Evolutionary conservation across 2,888 invertebrate genomes (phyloP), one percentile per base, ranked within the genome.

Genomic region (Limulus polyphemus): DNA sequence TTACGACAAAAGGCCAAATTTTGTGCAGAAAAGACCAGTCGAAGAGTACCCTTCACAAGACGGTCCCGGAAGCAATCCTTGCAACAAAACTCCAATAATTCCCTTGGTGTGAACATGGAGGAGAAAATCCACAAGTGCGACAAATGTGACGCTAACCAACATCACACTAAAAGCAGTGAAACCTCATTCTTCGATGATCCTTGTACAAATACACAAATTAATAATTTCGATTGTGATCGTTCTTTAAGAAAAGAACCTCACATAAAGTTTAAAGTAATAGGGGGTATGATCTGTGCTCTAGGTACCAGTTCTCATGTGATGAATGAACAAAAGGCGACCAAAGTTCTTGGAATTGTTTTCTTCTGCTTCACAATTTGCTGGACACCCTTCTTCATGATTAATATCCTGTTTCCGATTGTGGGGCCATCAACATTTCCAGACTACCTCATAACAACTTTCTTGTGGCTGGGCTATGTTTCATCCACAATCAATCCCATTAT

Each of bases 401-500:
- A 94, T 74, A 81, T 94, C 74, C 79, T 92, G 68, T 87, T 90
- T 13, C 88, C 87, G 0, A 82, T 83, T 11, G 83, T 86, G 68
- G 92, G 91, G 73, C 88, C 88, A 72, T 81, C 83, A 51, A 83
- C 88, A 58, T 82, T 87, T 59, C 87, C 77, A 46, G 74, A 74
- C 5, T 72, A 88, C 81, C 86, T 91, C 55, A 86, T 89, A 72
- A 90, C 90, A 74, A 82, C 89, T 65, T 92, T 89, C 62, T 84
- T 92, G 56, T 94, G 94, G 94, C 79, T 94, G 66, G 94, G 94
- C 17, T 94, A 93, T 75, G 88, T 92, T 60, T 91, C 91, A 74
- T 91, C 91, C 13, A 91, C 92, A 85, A 90, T 94, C 49, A 94
- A 94, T 78, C 94, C 94, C 1, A 88, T 94, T 72, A 93, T 94